These are phyloP conservation scores for Drosophila emarginata DNA, from an alignment of 2,888 invertebrate species.

Conservation along the genomic window DNA sequence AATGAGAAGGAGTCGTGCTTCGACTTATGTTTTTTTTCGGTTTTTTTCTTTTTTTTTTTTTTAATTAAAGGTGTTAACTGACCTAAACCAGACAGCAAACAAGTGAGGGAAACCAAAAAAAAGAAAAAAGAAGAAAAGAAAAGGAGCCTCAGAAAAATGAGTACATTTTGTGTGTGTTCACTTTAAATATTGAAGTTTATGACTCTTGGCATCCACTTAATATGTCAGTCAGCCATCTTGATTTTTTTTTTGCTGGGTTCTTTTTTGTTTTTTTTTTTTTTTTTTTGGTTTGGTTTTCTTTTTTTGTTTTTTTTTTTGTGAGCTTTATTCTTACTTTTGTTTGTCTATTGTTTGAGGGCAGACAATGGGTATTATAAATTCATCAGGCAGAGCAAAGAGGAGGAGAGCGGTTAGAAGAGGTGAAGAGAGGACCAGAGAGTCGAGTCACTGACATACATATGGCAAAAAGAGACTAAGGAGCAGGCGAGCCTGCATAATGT, in stretches of 20 bases:
- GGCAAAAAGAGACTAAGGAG: constrained; percentile 25
- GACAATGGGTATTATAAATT: constrained; percentile 77
- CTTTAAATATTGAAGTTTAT: constrained; percentile 63
- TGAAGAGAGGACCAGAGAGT: neutral
- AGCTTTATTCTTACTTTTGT: constrained; percentile 42
- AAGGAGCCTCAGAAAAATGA: neutral
- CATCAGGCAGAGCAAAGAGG: constrained; percentile 61
- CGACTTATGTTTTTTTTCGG: constrained; percentile 32
- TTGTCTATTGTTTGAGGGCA: constrained; percentile 68
- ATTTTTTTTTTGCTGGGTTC: constrained; percentile 27
- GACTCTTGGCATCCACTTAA: constrained; percentile 62
- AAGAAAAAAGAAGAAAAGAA: neutral
- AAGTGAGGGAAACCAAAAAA: neutral
- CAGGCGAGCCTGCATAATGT: constrained; percentile 65
- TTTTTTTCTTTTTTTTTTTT: constrained; percentile 65
- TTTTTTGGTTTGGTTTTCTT: neutral
- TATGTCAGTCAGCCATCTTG: constrained; percentile 67
- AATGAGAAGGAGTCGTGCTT: constrained; percentile 33
- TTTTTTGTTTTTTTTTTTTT: neutral
- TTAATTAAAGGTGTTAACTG: constrained; percentile 68
- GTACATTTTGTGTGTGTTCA: constrained; percentile 28
- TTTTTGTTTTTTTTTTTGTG: neutral
- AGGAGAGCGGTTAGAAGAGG: too few relatives aligned
- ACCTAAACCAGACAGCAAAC: constrained; percentile 40
- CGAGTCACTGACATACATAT: constrained; percentile 47